Evolutionary conservation across 2,888 invertebrate species (phyloP).

Genomic region (Cataglyphis rosenhaueri): DNA sequence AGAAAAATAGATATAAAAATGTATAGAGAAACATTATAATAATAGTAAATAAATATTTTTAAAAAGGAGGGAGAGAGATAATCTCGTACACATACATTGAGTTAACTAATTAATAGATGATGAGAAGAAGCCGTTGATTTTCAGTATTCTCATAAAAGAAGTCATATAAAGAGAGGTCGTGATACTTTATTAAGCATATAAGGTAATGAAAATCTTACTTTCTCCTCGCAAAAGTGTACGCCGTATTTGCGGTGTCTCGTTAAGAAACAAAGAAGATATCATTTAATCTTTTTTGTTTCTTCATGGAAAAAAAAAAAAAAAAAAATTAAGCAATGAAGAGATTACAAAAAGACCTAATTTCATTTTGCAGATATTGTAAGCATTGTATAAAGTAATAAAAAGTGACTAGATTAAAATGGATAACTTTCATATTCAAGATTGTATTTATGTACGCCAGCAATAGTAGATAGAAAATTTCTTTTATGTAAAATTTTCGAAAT

Average conservation of each 20-base stretch:
- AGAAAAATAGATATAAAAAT: background rate
- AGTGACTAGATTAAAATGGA: background rate
- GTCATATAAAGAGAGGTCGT: background rate
- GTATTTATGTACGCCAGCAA: background rate
- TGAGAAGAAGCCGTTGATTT: background rate
- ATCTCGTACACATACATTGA: background rate
- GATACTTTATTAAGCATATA: conserved; percentile 10
- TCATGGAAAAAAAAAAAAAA: background rate
- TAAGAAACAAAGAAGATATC: background rate
- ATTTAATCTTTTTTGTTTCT: background rate
- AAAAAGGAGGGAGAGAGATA: background rate
- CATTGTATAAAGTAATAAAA: conserved; percentile 46
- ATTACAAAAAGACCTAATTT: conserved; percentile 23
- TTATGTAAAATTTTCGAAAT: background rate
- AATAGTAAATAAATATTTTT: background rate
- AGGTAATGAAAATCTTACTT: conserved; percentile 38
- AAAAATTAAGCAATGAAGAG: conserved; percentile 17
- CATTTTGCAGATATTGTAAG: conserved; percentile 14
- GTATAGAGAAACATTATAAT: background rate
- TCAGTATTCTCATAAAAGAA: background rate
- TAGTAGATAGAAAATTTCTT: background rate
- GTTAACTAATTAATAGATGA: conserved; percentile 4
- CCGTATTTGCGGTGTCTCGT: background rate
- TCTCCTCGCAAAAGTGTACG: conserved; percentile 56
- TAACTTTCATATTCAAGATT: conserved; percentile 41